Conservation (phyloP, 1,140 invertebrate species). For the Alviniconcha marisindica region DNA sequence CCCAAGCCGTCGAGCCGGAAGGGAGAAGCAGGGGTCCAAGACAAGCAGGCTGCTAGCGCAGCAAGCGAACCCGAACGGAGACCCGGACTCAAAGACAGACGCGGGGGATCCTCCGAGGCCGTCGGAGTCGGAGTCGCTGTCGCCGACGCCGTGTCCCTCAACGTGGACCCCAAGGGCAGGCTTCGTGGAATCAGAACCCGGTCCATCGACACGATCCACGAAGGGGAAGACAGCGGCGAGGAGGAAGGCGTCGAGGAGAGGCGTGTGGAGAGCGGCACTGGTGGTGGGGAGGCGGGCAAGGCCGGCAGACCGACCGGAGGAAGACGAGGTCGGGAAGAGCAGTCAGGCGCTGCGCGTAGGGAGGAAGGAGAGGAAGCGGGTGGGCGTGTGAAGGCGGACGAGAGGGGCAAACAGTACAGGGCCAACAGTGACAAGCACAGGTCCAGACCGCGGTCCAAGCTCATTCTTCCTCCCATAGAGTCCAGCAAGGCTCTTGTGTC, state of each 20-base stretch:
- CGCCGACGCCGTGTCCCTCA: background rate
- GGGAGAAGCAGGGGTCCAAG: background rate
- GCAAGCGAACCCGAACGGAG: background rate
- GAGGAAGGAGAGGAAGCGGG: too few species aligned
- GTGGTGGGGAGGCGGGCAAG: background rate
- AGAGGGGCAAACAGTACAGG: background rate
- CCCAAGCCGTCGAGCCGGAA: background rate
- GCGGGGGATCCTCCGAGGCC: background rate
- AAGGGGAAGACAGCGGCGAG: background rate
- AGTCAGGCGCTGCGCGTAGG: too few species aligned
- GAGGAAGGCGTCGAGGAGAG: background rate
- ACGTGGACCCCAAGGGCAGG: background rate
- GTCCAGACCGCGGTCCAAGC: background rate
- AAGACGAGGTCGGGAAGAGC: too few species aligned
- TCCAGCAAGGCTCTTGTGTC: constrained; percentile 9
- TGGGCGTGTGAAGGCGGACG: too few species aligned
- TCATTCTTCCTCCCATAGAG: constrained; percentile 5
- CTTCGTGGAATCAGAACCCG: constrained; percentile 11
- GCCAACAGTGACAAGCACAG: background rate
- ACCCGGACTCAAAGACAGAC: background rate
- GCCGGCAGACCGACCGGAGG: background rate
- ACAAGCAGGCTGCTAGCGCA: background rate
- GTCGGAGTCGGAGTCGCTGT: background rate
- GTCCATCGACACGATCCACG: background rate
- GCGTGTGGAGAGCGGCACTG: background rate